These are phyloP conservation scores for Myrmophylax atrothorax DNA, from an alignment of 2,113 vertebrate genomes.

Conservation along the genomic window DNA sequence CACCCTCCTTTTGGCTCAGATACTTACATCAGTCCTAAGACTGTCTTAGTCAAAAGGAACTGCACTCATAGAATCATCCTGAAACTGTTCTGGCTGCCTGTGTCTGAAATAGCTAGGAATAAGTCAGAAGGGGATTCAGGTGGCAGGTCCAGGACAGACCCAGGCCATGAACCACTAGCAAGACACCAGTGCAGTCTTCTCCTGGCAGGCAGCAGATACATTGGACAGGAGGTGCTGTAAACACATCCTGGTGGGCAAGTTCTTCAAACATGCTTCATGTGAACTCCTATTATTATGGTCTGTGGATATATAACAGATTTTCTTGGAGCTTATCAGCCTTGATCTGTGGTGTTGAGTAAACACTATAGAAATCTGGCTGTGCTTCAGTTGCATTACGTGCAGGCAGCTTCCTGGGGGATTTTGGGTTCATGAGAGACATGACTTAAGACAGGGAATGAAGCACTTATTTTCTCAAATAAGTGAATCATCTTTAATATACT, in stretches of 20 bases:
- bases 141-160: not conserved
- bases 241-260: not conserved
- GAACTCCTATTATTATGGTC: not conserved
- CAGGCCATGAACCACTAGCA: fast-evolving
- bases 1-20: not conserved
- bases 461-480: not conserved
- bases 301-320: not conserved
- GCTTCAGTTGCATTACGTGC: not conserved
- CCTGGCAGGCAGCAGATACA: fast-evolving
- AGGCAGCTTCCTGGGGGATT: not conserved
- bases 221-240: not conserved
- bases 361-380: not conserved
- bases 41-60: not conserved
- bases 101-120: not conserved
- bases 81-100: not conserved
- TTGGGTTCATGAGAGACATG: not conserved
- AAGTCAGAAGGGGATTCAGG: not conserved
- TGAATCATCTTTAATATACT: not conserved
- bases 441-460: not conserved
- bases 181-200: fast-evolving
- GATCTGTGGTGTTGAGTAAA: not conserved
- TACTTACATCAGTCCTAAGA: not conserved
- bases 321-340: not conserved
- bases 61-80: not conserved
- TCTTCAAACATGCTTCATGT: not conserved